Evolutionary conservation across 2,888 invertebrate genomes (phyloP).

Genomic region (Latrodectus hesperus): DNA sequence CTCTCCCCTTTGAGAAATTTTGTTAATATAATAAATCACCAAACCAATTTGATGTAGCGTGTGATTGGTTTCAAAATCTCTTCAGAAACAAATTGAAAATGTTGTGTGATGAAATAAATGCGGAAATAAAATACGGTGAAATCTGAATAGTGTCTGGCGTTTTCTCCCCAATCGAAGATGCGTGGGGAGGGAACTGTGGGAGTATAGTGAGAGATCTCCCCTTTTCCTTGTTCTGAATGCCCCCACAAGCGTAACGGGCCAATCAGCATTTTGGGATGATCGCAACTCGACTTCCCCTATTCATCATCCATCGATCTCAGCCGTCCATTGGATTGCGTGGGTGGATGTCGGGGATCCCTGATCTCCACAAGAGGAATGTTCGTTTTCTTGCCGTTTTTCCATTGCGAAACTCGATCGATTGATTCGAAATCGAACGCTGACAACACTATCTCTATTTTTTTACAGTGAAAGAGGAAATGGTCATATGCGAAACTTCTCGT

Average conservation of each 20-base stretch:
- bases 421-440: background rate
- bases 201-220: background rate
- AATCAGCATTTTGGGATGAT: slow-evolving; percentile 12
- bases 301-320: slow-evolving; percentile 45
- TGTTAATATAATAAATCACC: background rate
- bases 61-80: background rate
- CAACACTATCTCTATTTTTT: too few species aligned
- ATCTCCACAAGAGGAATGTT: background rate
- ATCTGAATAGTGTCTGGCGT: too few species aligned
- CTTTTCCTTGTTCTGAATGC: background rate
- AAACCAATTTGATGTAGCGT: background rate
- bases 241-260: slow-evolving; percentile 3
- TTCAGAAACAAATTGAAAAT: background rate
- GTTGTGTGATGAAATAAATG: background rate
- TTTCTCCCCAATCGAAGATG: background rate
- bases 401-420: background rate
- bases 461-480: too few species aligned
- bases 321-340: slow-evolving; percentile 13
- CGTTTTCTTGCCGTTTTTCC: background rate
- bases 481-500: too few species aligned
- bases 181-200: background rate
- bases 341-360: slow-evolving; percentile 4
- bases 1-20: background rate
- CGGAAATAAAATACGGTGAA: background rate
- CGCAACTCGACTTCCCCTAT: background rate